Conservation (phyloP, 2,113 vertebrate species). For the Triplophysa dalaica region DNA sequence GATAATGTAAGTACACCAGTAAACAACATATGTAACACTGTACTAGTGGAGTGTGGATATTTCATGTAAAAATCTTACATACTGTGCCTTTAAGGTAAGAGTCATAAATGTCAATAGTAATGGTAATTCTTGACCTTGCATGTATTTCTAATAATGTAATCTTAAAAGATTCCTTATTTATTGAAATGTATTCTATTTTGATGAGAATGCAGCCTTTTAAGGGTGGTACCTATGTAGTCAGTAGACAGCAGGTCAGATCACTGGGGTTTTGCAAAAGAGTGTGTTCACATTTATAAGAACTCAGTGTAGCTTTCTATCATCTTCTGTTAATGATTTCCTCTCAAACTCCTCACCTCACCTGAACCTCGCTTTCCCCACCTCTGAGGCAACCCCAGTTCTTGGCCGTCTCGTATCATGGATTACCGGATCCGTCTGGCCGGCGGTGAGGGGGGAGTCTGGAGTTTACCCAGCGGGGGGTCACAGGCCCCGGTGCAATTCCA, state of each 20-base stretch:
- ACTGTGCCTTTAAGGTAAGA: no score
- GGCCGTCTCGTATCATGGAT: neutral
- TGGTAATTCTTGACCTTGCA: no score
- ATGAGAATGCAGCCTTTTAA: neutral
- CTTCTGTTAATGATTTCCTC: conserved; percentile 4
- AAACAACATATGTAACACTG: no score
- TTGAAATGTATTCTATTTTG: no score
- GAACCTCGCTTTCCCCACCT: conserved; percentile 11
- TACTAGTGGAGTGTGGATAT: no score
- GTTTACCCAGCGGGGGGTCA: conserved; percentile 56
- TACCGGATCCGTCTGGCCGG: conserved; percentile 37
- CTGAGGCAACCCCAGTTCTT: conserved; percentile 13
- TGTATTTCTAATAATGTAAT: no score
- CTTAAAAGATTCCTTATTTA: no score
- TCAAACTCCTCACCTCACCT: neutral
- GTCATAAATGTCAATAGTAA: no score
- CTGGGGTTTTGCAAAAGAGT: neutral
- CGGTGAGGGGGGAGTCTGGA: conserved; percentile 59
- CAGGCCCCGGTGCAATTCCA: conserved; percentile 58
- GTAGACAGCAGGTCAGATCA: neutral
- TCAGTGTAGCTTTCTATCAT: conserved; percentile 1
- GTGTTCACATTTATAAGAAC: neutral
- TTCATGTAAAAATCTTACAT: no score
- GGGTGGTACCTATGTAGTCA: neutral
- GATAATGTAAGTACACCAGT: no score